Base-by-base conservation (phyloP, 2,113 vertebrate genomes). In the Onychostruthus taczanowskii region DNA sequence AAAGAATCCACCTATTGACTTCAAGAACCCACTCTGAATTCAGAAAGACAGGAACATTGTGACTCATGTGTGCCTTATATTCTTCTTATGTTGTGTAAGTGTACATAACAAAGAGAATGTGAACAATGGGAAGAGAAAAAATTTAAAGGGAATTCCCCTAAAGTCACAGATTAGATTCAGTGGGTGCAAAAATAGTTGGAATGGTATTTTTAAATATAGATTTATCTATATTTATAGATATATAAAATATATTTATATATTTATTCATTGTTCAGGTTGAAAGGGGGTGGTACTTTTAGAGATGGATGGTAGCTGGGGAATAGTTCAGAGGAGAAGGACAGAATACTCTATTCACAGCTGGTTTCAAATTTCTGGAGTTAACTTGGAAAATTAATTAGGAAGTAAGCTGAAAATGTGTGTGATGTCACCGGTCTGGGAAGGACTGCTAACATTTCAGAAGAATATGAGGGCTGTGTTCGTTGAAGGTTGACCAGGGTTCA, bases 1-100 rank as follows among this genome's bases (percentile, higher is more conserved):
- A 92, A 90, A 90, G 39, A 90, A 64, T 68, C 35, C 26, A 13
- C 28, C 84, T 90, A 52, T 46, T 73, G 24, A 75, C 26, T 66
- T 83, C 59, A 75, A 30, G 33, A 88, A 7, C 13, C 7, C 33
- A 61, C 39, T 37, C 7, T 50, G 56, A 69, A 28, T 66, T 83
- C 43, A 58, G 46, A 70, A 91, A 78, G 62, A 76, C 1, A 52
- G 35, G 52, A 53, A 52, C 64, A 70, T 26, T 63, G 24, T 87
- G 56, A 75, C 63, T 86, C 41, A 33, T 68, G 26, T 72, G 44
- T 93, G 56, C 55, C 35, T 93, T 70, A 28, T 13, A 23, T 17
- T 66, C 16, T 63, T 70, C 33, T 44, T 64, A 56, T 0, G 0
- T 28, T 15, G 17, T 50, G 3, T 63, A n/a, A 84, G 8, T 79